Evolutionary conservation across 2,797 vertebrate species (phyloP).

Genomic region (Siniperca obscura): DNA sequence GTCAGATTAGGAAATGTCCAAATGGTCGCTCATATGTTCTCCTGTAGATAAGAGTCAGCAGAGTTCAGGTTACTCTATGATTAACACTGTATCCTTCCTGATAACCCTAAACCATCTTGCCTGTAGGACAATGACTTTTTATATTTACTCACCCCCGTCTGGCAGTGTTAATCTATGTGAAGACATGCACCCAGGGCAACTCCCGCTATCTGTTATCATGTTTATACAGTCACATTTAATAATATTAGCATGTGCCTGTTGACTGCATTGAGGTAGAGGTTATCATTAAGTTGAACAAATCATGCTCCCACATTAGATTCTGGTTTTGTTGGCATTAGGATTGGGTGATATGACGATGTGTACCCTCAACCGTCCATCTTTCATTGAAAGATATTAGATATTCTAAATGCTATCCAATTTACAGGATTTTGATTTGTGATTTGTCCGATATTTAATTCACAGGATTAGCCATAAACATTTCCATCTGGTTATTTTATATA

Average conservation of each 20-base stretch:
- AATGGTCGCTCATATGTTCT: conserved; percentile 83
- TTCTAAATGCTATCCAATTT: background rate
- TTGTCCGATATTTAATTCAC: background rate
- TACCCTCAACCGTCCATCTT: background rate
- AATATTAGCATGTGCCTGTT: conserved; percentile 1
- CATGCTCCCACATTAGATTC: background rate
- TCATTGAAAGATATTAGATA: background rate
- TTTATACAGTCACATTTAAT: conserved; percentile 8
- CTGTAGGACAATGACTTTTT: conserved; percentile 56
- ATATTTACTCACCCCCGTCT: conserved; percentile 62
- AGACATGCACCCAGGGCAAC: conserved; percentile 33
- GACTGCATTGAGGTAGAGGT: conserved; percentile 4
- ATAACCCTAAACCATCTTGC: conserved; percentile 63
- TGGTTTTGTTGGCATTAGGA: background rate
- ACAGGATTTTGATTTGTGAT: background rate
- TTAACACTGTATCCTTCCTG: conserved; percentile 79
- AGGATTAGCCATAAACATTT: background rate
- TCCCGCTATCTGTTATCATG: conserved; percentile 7
- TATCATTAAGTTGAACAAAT: background rate
- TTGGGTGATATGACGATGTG: background rate
- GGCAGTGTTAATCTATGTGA: conserved; percentile 51
- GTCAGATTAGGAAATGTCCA: conserved; percentile 80
- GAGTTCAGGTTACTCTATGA: conserved; percentile 80
- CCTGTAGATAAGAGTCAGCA: conserved; percentile 72
- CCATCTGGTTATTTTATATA: background rate